Conservation (phyloP, 2,797 vertebrate genomes). For the Balearica regulorum region DNA sequence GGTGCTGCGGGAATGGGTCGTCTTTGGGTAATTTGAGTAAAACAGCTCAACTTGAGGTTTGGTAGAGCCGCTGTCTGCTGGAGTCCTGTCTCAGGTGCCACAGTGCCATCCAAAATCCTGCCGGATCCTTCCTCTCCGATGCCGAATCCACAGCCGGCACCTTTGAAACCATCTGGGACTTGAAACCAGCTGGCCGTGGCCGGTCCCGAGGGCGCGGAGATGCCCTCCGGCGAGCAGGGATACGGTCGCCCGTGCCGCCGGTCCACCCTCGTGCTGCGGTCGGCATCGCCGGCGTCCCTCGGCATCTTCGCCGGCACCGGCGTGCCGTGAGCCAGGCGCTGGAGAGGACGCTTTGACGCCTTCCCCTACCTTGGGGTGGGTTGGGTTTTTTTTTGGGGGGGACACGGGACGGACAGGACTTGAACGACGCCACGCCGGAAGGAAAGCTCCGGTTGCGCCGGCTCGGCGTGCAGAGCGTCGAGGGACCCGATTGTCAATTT, state of each 20-base stretch:
- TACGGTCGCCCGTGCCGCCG: not conserved
- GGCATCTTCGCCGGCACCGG: not conserved
- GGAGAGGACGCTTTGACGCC: not conserved
- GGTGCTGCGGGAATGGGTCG: fast-evolving
- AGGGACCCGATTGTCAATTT: not conserved
- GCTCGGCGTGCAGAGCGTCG: not conserved
- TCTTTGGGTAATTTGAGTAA: not conserved
- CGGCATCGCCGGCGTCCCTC: not conserved
- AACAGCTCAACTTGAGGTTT: no score
- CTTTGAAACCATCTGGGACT: not conserved
- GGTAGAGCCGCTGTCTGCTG: not conserved
- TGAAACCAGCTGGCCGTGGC: no score
- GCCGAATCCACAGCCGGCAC: fast-evolving
- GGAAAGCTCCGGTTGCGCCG: not conserved
- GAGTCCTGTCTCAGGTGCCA: no score
- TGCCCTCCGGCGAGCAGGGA: not conserved
- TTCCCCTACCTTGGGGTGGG: not conserved
- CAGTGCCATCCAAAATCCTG: not conserved
- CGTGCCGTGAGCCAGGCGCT: not conserved
- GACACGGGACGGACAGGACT: no score
- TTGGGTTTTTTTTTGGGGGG: no score
- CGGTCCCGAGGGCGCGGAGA: not conserved
- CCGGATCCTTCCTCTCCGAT: not conserved
- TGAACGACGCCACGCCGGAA: no score
- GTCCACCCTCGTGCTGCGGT: not conserved